Percentiles rank a stretch among this genome's conserved stretches.
These are phyloP conservation scores for Abramis brama DNA, from an alignment of 2,113 vertebrate species.

Conservation along the genomic window DNA sequence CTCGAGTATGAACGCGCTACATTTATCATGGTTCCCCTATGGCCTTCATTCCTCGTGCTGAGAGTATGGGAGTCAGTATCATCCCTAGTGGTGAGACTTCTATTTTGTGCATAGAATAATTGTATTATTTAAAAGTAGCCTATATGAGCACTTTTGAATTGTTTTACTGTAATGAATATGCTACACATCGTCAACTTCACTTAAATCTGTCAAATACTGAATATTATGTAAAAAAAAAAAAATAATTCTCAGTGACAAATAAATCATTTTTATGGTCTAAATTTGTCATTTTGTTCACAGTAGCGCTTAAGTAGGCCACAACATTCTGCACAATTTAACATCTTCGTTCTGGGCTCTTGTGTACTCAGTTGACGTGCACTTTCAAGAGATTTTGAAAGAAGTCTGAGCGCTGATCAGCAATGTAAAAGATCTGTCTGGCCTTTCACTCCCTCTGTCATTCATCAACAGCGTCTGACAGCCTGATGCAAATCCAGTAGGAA, in stretches of 20 bases:
- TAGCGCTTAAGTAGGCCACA: constrained; percentile 7
- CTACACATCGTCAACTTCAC: neutral
- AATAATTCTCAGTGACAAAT: neutral
- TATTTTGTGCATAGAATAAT: neutral
- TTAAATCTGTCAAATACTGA: neutral
- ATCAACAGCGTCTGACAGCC: constrained; percentile 25
- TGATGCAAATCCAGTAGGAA: constrained; percentile 17
- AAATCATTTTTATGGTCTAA: constrained; percentile 7
- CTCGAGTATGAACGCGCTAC: constrained; percentile 13
- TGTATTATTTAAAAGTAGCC: neutral
- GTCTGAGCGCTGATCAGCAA: constrained; percentile 8
- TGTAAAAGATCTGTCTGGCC: constrained; percentile 30
- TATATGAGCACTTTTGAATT: neutral
- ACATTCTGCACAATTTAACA: constrained; percentile 1
- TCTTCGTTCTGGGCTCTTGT: neutral
- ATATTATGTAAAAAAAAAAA: neutral
- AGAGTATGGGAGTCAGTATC: neutral
- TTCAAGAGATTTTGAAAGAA: constrained; percentile 16
- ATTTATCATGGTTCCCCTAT: constrained; percentile 27
- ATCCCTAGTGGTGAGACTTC: neutral
- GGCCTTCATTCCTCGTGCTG: neutral
- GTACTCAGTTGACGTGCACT: neutral
- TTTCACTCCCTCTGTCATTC: constrained; percentile 4
- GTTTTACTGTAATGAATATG: neutral
- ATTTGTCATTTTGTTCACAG: neutral